Evolutionary conservation across 2,113 vertebrate genomes (phyloP), one percentile per base, ranked within the genome.

Genomic region (Cathartes aura): DNA sequence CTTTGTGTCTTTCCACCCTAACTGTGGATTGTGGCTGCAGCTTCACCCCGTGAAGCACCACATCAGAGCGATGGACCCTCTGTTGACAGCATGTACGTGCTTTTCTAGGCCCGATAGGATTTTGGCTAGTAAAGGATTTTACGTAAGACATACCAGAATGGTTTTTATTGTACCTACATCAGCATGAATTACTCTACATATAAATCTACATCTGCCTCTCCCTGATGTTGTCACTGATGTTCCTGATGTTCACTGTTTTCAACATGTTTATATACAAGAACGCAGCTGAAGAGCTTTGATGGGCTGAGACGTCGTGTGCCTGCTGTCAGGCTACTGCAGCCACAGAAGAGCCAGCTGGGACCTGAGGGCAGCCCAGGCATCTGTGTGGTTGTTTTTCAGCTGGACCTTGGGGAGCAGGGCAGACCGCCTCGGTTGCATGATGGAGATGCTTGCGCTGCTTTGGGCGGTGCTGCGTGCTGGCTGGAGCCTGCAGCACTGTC

Each of bases 401-500:
- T 68, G 75, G 47, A 9, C 8, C 8, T 17, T 15, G 58, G 48
- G 59, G 15, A 45, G 36, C 64, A 56, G 45, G 45, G 29, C 18
- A 15, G 59, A 9, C 5, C 3, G 0, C 27, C 27, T 18, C 10
- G 13, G 32, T 36, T 43, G 43, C 17, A 36, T 2, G 17, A 15
- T 26, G 67, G 52, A 59, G 70, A 38, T 10, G 36, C 18, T 43
- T 43, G 53, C 0, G 1, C 38, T 67, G 30, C 23, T 52, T 38
- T 1, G 4, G 52, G 22, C 36, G 5, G 50, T 18, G 66, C n/a
- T 30, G 32, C 7, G 72, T 5, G 2, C 34, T 32, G 60, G 20
- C 43, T 82, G 68, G 23, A 72, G 3, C 34, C 42, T 4, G 1
- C 45, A 38, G 27, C 26, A 1, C 52, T 67, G 34, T 29, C 43